Evolutionary conservation across 2,888 invertebrate species (phyloP), one percentile per base, ranked within the genome.

Genomic region (Flexamia atlantica): DNA sequence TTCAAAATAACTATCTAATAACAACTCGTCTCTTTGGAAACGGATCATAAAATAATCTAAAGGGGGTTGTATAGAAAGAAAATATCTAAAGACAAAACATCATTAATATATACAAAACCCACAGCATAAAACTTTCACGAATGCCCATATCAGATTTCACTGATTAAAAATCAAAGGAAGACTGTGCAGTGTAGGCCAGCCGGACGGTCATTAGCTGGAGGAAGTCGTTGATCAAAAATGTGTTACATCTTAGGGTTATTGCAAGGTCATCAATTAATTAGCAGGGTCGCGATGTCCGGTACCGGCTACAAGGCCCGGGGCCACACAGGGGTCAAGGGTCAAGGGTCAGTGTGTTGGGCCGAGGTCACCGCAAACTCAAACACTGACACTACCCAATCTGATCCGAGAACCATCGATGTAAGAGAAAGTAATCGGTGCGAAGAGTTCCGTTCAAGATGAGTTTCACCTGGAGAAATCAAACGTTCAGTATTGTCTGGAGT

Each of bases 361-460:
- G 57, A 17, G 57, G 46, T 57, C 57, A 57, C 57, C 2, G 12
- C 12, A 10, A 46, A 46, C 46, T 46, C 46, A 14, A 14, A 23
- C 25, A 60, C 68, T 68, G 68, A 70, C 70, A 70, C 40, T 10
- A 14, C 28, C 23, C 25, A 50, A 76, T 46, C 25, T 46, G 74
- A 46, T 46, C 28, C 42, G 74, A 28, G 25, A 64, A 64, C 64
- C 53, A 76, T 76, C 74, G 17, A 76, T 76, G 46, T 76, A 12
- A 28, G 74, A 76, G 74, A 76, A 76, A 76, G 74, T 46, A 1
- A 46, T 14, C 10, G 28, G 46, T 42, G 74, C 74, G 46, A 46
- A 76, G 46, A 76, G 74, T 76, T 76, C 46, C 74, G 74, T 76
- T 76, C 40, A 30, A 23, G 36, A 32, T 36, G 28, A 76, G 46